Conservation (phyloP, 2,797 vertebrate genomes). For the Sarcophilus harrisii region DNA sequence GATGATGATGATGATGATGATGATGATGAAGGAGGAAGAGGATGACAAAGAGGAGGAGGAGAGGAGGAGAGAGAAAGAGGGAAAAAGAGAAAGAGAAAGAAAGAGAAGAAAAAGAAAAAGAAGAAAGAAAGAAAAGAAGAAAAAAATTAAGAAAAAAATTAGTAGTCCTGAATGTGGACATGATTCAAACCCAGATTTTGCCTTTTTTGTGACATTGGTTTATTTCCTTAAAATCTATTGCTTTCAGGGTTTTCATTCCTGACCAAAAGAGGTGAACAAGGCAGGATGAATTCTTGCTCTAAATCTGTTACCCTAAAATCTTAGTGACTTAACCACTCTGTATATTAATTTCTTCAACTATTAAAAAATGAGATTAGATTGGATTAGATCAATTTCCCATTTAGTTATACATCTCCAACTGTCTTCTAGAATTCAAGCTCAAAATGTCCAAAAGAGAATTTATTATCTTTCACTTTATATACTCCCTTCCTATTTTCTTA, state of each 20-base stretch:
- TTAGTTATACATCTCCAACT: background rate
- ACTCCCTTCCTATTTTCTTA: background rate
- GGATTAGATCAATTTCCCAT: background rate
- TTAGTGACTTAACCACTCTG: background rate
- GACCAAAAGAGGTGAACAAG: background rate
- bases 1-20: no score
- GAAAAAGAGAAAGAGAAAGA: no score
- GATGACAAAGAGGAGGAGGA: background rate
- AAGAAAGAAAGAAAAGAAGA: background rate
- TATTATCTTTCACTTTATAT: background rate
- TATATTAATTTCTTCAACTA: background rate
- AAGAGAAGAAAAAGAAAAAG: background rate
- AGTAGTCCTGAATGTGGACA: background rate
- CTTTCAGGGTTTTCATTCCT: background rate
- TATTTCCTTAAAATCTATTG: background rate
- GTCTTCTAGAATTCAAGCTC: background rate
- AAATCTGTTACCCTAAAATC: background rate
- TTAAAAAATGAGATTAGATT: background rate
- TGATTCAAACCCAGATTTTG: background rate
- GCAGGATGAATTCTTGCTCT: background rate
- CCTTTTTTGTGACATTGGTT: background rate
- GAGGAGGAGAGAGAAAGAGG: background rate
- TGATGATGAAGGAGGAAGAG: background rate
- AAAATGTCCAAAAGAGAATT: background rate
- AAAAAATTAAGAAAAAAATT: background rate